phyloP scores from a whole-genome alignment of 2,113 vertebrate species.

The Zapus hudsonius region DNA sequence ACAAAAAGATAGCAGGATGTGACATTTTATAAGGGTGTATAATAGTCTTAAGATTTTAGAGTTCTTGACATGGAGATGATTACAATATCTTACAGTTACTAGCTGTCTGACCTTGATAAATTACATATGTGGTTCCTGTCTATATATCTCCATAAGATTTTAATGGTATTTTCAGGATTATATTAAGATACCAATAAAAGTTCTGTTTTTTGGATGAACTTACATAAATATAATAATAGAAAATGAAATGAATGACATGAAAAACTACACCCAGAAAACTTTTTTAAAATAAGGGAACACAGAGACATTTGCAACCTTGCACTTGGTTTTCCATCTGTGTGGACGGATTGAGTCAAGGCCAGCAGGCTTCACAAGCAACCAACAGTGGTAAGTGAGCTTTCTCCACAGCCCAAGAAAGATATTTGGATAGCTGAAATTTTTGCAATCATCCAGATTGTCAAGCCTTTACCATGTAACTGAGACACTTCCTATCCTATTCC shows the following conservation, averaged over 20 bases:
- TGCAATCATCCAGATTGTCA: too few species aligned
- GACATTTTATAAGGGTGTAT: neutral
- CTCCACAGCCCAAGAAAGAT: too few species aligned
- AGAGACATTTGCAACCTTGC: too few species aligned
- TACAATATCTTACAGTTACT: neutral
- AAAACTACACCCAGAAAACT: neutral
- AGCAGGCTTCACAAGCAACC: too few species aligned
- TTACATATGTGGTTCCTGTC: neutral
- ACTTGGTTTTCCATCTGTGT: too few species aligned
- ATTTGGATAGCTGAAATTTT: too few species aligned
- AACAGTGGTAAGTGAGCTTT: too few species aligned
- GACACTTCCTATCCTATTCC: too few species aligned
- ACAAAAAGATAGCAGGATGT: neutral
- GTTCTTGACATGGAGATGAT: neutral
- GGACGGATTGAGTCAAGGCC: too few species aligned
- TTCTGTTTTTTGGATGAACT: neutral
- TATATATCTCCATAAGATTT: neutral
- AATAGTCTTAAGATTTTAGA: neutral
- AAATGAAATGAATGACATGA: neutral
- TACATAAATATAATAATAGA: neutral
- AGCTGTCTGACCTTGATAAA: neutral
- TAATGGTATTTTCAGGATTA: neutral
- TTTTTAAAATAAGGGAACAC: neutral
- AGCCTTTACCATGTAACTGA: too few species aligned
- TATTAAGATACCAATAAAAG: neutral